Conservation (phyloP, 1,140 invertebrate species). For the Anthonomus grandis region DNA sequence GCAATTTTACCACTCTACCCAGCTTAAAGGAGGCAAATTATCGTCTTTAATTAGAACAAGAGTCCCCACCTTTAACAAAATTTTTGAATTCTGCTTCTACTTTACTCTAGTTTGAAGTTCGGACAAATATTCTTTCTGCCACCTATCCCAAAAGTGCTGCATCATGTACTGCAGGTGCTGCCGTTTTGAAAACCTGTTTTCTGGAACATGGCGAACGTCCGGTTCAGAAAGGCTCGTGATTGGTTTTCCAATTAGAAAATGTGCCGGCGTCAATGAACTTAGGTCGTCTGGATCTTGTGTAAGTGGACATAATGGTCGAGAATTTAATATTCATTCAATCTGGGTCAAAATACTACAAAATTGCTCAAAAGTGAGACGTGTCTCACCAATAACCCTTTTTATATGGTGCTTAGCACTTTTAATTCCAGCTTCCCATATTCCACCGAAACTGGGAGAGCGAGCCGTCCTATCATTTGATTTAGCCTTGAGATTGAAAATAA, state of each 20-base stretch:
- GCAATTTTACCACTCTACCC: no score
- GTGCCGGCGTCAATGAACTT: slow-evolving; percentile 34
- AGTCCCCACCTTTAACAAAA: no score
- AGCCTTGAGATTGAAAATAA: slow-evolving; percentile 2
- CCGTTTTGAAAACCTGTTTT: slow-evolving; percentile 28
- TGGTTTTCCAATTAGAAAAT: no score
- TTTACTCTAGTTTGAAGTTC: slow-evolving; percentile 34
- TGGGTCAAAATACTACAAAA: slow-evolving; percentile 29
- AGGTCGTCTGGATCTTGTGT: slow-evolving; percentile 41
- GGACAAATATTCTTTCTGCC: slow-evolving; percentile 42
- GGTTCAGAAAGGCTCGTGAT: no score
- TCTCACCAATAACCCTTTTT: no score
- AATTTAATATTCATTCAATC: slow-evolving; percentile 16
- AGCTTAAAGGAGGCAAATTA: no score
- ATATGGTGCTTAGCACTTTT: no score
- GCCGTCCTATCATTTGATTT: slow-evolving; percentile 50
- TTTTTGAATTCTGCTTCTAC: no score
- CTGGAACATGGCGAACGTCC: slow-evolving; percentile 47
- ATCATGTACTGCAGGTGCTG: slow-evolving; percentile 34
- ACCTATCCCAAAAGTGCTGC: slow-evolving; percentile 37
- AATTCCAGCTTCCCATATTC: no score
- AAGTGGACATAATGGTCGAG: slow-evolving; percentile 23
- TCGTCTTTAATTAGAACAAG: no score
- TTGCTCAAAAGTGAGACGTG: no score
- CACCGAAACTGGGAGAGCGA: no score